Conservation (phyloP, 1,140 invertebrate species). For the Whitmania pigra region DNA sequence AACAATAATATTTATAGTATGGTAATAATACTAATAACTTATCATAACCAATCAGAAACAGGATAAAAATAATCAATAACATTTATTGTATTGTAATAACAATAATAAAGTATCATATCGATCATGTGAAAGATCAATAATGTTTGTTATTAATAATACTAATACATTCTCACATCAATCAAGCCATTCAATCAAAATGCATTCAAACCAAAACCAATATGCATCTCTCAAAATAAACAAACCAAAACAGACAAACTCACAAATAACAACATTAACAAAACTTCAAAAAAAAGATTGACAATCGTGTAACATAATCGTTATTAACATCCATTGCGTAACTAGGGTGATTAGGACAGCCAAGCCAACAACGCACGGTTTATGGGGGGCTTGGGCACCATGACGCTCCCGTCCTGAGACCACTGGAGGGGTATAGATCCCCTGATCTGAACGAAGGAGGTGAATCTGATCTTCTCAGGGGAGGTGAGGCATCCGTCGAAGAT, state of each 20-base stretch:
- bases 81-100: too few relatives aligned
- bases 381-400: slow-evolving; percentile 93
- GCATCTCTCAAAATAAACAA: background rate
- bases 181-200: background rate
- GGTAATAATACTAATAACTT: too few relatives aligned
- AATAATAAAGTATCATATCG: background rate
- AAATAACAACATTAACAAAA: background rate
- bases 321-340: too few relatives aligned
- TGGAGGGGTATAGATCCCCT: slow-evolving; percentile 84
- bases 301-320: too few relatives aligned
- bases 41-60: background rate
- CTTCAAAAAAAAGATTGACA: too few relatives aligned
- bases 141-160: too few relatives aligned
- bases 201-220: background rate
- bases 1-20: too few relatives aligned
- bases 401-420: slow-evolving; percentile 91
- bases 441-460: slow-evolving; percentile 77
- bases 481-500: slow-evolving; percentile 75
- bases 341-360: background rate
- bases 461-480: slow-evolving; percentile 54
- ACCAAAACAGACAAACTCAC: background rate
- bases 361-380: slow-evolving; percentile 64
- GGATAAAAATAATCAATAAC: background rate
- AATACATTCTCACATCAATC: background rate
- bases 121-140: slow-evolving; percentile 3